These are phyloP conservation scores for Melinopterus prodromus DNA, from an alignment of 2,888 invertebrate species.

Conservation along the genomic window DNA sequence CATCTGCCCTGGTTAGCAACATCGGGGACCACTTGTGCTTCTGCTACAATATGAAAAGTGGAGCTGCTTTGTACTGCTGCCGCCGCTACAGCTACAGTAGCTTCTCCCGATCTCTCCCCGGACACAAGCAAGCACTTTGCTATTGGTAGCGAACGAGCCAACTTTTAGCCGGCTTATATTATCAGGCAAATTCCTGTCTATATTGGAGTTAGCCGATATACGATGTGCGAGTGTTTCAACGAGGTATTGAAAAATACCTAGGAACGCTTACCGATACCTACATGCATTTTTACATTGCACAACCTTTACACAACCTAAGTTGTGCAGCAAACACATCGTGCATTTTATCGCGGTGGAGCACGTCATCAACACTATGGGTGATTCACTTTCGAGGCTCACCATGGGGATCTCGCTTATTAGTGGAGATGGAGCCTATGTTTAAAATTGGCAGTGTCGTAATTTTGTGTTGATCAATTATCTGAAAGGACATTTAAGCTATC, in stretches of 20 bases:
- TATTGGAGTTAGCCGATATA: neutral
- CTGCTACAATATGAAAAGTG: neutral
- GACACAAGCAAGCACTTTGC: neutral
- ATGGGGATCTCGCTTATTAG: too few relatives aligned
- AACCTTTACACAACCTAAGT: too few relatives aligned
- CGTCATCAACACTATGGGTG: too few relatives aligned
- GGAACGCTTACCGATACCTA: neutral
- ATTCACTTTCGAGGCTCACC: too few relatives aligned
- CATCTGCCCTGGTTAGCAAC: slow-evolving; percentile 9
- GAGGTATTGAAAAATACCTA: neutral
- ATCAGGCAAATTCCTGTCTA: neutral
- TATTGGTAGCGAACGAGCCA: neutral
- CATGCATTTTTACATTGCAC: neutral
- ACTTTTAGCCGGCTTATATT: neutral
- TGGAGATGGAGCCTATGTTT: too few relatives aligned
- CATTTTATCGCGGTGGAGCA: too few relatives aligned
- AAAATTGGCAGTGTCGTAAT: too few relatives aligned
- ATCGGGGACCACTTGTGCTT: neutral
- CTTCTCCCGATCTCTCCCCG: neutral
- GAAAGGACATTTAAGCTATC: too few relatives aligned
- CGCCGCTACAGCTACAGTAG: neutral
- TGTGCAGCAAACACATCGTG: too few relatives aligned
- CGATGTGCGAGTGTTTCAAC: neutral
- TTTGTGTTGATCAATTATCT: too few relatives aligned
- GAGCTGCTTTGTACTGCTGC: neutral